Evolutionary conservation across 2,888 invertebrate species (phyloP).

Genomic region (Epiblema foenella): DNA sequence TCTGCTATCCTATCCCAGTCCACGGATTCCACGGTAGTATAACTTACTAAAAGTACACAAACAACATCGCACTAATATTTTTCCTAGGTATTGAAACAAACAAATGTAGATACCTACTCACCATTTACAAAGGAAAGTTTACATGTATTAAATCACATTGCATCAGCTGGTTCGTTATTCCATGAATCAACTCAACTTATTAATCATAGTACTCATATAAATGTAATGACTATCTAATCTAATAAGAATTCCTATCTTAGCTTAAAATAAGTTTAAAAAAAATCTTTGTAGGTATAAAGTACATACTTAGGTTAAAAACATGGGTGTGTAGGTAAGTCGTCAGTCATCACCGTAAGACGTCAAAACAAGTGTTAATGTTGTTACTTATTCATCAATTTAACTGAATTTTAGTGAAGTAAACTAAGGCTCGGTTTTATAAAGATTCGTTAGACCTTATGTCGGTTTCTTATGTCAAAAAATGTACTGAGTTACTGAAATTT

Average conservation of each 20-base stretch:
- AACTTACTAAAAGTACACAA: background rate
- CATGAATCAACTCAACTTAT: constrained; percentile 14
- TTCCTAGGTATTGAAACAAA: background rate
- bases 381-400: background rate
- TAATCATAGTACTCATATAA: background rate
- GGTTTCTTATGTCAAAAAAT: too few relatives aligned
- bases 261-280: too few relatives aligned
- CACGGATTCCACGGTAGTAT: too few relatives aligned
- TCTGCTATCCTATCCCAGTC: background rate
- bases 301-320: too few relatives aligned
- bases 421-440: too few relatives aligned
- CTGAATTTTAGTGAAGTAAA: too few relatives aligned
- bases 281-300: too few relatives aligned
- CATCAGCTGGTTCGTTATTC: constrained; percentile 11
- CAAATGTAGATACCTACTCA: background rate
- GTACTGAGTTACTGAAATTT: too few relatives aligned
- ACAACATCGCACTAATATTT: background rate
- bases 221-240: constrained; percentile 1
- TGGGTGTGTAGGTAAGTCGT: background rate
- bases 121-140: background rate
- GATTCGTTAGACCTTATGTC: too few relatives aligned
- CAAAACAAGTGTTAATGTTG: background rate
- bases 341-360: background rate
- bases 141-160: constrained; percentile 10
- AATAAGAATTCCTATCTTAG: too few relatives aligned